Evolutionary conservation across 2,888 invertebrate species (phyloP), one percentile per base, ranked within the genome.

Genomic region (Willowsia nigromaculata): DNA sequence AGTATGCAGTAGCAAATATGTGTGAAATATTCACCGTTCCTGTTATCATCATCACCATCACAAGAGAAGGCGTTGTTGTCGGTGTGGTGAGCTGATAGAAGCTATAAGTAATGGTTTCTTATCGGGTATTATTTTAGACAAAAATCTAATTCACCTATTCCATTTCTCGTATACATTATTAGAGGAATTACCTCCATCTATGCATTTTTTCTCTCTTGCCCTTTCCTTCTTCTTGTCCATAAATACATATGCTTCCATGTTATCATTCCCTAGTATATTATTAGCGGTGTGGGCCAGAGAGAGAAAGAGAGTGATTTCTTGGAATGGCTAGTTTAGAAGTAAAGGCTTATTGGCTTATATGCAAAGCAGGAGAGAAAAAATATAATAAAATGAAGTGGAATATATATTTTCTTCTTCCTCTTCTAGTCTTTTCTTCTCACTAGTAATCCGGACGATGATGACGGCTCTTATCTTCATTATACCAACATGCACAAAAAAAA

Each of bases 361-460:
- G 76, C 53, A 47, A 50, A 50, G 53, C 76, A 50, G 50, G 76
- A 33, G n/a, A n/a, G n/a, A 50, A 47, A 40, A 47, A 9, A 33
- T 50, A 30, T 76, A 53, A 76, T 50, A 50, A 76, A 47, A 7
- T 56, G 47, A 76, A 76, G 47, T 50, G 74, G 47, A 74, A 11
- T 74, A 15, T 76, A 11, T 76, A 9, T 76, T 33, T 33, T 76
- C 7, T 53, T 74, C 13, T 9, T 3, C 50, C n/a, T 50, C 30
- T 30, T 76, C 47, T n/a, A n/a, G n/a, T n/a, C n/a, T n/a, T n/a
- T n/a, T 74, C 33, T 18, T 53, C 53, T 53, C 33, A 30, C 22
- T 76, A 76, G 53, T 76, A 76, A 76, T 76, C 76, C 33, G 30
- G 30, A 76, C 27, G 74, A 76, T 76, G 56, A 56, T 56, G 76